Evolutionary conservation across 2,113 vertebrate species (phyloP).

Genomic region (Rhineura floridana): DNA sequence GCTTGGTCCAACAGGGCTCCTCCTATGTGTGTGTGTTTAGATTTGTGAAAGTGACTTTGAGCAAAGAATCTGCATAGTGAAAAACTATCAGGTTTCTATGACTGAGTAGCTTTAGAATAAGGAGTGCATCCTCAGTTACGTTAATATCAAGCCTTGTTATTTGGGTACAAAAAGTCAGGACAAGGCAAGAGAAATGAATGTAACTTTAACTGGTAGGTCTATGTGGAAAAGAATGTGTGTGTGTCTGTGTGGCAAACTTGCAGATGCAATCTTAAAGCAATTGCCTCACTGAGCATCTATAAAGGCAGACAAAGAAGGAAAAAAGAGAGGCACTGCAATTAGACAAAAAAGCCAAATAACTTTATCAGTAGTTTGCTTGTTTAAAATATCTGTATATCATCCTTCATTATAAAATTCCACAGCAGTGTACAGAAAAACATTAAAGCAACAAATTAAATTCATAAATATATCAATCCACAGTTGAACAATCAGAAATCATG

Average conservation of each 20-base stretch:
- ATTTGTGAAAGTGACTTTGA: conserved; percentile 57
- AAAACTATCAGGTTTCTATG: not conserved
- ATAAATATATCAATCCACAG: no score
- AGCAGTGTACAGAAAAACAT: no score
- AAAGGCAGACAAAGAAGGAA: no score
- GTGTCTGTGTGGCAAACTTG: not conserved
- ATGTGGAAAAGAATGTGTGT: no score
- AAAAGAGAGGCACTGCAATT: not conserved
- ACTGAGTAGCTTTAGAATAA: not conserved
- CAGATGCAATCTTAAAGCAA: not conserved
- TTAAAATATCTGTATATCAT: no score
- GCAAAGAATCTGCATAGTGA: not conserved
- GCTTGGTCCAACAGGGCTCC: no score
- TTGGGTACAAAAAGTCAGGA: not conserved
- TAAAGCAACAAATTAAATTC: no score
- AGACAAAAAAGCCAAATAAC: not conserved
- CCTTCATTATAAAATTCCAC: no score
- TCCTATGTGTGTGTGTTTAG: no score
- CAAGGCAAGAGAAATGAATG: not conserved
- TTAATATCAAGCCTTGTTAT: not conserved
- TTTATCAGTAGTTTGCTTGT: not conserved
- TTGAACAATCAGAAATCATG: no score
- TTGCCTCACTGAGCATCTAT: not conserved
- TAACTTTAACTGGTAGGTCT: not conserved
- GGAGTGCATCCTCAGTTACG: not conserved